A percentile compares a stretch with the other conserved stretches of the same genome.
Conservation (phyloP, 2,113 vertebrate species). For the Camelus dromedarius region DNA sequence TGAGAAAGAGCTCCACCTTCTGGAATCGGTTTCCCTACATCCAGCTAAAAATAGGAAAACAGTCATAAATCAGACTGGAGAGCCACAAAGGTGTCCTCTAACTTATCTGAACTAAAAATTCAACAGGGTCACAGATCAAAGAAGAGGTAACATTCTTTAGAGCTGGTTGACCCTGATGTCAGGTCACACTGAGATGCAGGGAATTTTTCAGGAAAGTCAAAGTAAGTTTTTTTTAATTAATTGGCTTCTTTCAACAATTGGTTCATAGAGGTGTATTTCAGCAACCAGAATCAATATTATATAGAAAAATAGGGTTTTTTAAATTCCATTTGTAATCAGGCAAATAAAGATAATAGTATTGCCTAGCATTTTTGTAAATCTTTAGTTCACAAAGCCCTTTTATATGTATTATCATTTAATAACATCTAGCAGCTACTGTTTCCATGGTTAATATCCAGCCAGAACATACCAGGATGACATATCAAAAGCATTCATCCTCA, state of each 20-base stretch:
- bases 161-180: background rate
- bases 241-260: conserved; percentile 16
- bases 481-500: background rate
- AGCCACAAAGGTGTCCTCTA: background rate
- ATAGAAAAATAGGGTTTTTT: background rate
- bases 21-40: conserved; percentile 46
- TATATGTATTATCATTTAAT: background rate
- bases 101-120: conserved; percentile 50
- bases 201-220: conserved; percentile 4
- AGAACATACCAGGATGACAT: background rate
- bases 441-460: background rate
- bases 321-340: background rate
- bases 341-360: background rate
- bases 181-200: background rate
- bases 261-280: background rate
- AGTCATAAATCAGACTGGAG: background rate
- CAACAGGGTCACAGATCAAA: background rate
- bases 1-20: conserved; percentile 87
- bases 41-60: background rate
- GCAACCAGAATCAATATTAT: background rate
- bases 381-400: background rate
- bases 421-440: conserved; percentile 18
- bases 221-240: background rate
- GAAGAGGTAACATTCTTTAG: background rate
- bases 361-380: background rate